Conservation (phyloP, 1,140 invertebrate species). For the Stegodyphus mimosarum region DNA sequence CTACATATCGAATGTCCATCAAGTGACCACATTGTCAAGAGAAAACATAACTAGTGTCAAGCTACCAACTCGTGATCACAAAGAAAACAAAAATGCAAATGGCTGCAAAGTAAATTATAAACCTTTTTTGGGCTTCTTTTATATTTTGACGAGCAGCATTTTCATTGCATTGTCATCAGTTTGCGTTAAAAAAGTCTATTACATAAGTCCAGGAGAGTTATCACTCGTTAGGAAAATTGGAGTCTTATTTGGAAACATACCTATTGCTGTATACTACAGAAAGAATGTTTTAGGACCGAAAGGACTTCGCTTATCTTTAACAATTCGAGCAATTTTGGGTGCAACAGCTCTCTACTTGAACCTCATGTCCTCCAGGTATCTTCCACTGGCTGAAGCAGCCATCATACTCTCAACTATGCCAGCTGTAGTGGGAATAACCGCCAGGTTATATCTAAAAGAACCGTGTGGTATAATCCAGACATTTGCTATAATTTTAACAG, state of each 20-base stretch:
- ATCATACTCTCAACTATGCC: slow-evolving; percentile 91
- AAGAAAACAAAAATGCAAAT: no score
- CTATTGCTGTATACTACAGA: slow-evolving; percentile 81
- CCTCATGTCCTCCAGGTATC: slow-evolving; percentile 77
- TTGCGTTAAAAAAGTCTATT: slow-evolving; percentile 82
- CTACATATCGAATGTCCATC: no score
- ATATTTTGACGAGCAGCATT: slow-evolving; percentile 74
- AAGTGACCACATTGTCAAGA: no score
- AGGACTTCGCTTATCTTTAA: slow-evolving; percentile 71
- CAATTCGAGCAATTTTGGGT: not conserved
- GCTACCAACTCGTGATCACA: no score
- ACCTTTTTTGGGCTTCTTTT: not conserved
- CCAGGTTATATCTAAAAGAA: slow-evolving; percentile 82
- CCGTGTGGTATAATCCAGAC: slow-evolving; percentile 75
- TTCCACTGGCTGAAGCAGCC: slow-evolving; percentile 89
- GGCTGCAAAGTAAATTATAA: not conserved
- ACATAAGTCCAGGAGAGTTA: slow-evolving; percentile 85
- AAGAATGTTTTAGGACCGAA: slow-evolving; percentile 80
- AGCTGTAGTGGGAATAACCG: slow-evolving; percentile 91
- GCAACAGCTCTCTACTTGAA: not conserved
- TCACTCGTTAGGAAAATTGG: slow-evolving; percentile 86
- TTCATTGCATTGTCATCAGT: slow-evolving; percentile 90
- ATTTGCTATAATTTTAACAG: slow-evolving; percentile 81
- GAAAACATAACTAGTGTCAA: no score
- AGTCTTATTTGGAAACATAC: slow-evolving; percentile 83